These are phyloP conservation scores for Epinotia ramella DNA, from an alignment of 2,888 invertebrate species.

Conservation along the genomic window DNA sequence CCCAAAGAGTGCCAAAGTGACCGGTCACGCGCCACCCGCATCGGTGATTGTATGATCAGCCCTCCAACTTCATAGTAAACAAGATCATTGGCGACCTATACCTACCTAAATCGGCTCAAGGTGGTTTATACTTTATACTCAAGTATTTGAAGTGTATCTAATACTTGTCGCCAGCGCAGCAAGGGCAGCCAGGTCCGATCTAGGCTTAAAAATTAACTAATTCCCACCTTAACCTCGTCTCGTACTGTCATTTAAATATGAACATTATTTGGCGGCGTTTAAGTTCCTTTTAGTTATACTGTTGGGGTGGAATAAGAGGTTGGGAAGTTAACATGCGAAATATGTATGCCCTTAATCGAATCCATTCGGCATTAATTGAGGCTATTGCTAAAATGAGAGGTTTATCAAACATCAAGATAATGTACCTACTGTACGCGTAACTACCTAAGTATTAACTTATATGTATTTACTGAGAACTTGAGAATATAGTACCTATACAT, in stretches of 20 bases:
- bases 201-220: conserved; percentile 36
- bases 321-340: conserved; percentile 5
- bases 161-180: conserved; percentile 49
- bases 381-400: conserved; percentile 21
- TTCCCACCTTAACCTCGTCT: neutral
- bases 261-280: neutral
- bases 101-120: conserved; percentile 41
- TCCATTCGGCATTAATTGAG: conserved; percentile 32
- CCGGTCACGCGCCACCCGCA: too few species aligned
- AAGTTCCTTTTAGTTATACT: neutral
- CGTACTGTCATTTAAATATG: neutral
- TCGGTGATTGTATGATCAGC: neutral
- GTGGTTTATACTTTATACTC: conserved; percentile 34
- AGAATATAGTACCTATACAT: too few species aligned
- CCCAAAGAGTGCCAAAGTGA: too few species aligned
- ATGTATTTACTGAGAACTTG: too few species aligned
- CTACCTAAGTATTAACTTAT: too few species aligned
- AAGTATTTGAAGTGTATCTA: conserved; percentile 45
- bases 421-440: neutral
- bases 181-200: conserved; percentile 51
- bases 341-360: conserved; percentile 47
- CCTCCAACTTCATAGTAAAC: neutral
- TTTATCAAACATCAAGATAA: conserved; percentile 16
- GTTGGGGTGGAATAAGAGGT: neutral
- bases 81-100: conserved; percentile 6